These are phyloP conservation scores for Eremobia ochroleuca DNA, from an alignment of 2,888 invertebrate species.

Conservation along the genomic window DNA sequence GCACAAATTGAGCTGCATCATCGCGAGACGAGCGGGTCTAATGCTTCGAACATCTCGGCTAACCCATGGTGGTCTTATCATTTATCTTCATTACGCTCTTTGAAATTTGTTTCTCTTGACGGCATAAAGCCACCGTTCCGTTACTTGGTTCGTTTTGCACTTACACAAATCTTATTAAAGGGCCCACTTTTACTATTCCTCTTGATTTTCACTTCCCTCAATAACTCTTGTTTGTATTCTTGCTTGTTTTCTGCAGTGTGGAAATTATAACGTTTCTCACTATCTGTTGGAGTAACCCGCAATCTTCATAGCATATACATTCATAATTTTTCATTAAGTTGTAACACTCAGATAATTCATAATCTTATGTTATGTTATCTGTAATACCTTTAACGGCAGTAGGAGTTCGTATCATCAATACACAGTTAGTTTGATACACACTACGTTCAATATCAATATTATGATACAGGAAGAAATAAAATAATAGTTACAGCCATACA, in stretches of 20 bases:
- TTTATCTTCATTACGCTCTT: slow-evolving; percentile 51
- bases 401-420: slow-evolving; percentile 24
- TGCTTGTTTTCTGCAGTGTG: slow-evolving; percentile 5
- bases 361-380: slow-evolving; percentile 51
- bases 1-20: slow-evolving; percentile 59
- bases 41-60: slow-evolving; percentile 24
- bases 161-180: slow-evolving; percentile 13
- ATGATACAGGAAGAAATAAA: slow-evolving; percentile 56
- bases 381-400: slow-evolving; percentile 33
- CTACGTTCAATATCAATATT: slow-evolving; percentile 50
- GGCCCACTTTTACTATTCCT: slow-evolving; percentile 14
- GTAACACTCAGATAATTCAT: slow-evolving; percentile 25
- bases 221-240: slow-evolving; percentile 3
- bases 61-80: slow-evolving; percentile 38
- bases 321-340: slow-evolving; percentile 35
- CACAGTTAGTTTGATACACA: slow-evolving; percentile 30
- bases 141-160: slow-evolving; percentile 29
- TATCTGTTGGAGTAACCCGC: slow-evolving; percentile 6
- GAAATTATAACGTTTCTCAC: slow-evolving; percentile 16
- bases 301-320: slow-evolving; percentile 26
- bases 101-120: slow-evolving; percentile 26
- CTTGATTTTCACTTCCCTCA: slow-evolving; percentile 22
- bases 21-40: slow-evolving; percentile 27
- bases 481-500: slow-evolving; percentile 45
- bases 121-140: slow-evolving; percentile 21